Evolutionary conservation across 1,140 invertebrate species (phyloP).

Genomic region (Leptopilina boulardi): DNA sequence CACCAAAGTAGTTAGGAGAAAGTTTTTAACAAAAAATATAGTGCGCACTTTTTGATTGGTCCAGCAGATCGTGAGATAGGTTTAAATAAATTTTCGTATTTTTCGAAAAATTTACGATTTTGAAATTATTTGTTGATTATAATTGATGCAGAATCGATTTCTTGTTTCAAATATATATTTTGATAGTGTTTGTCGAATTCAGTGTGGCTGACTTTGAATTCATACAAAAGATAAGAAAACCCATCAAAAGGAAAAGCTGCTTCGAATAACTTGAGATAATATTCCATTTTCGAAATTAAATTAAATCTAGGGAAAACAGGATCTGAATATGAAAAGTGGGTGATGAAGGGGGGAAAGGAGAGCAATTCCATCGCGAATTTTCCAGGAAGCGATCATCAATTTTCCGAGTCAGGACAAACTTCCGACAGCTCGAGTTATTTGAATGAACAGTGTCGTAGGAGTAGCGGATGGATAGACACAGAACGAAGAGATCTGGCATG

Average conservation of each 20-base stretch:
- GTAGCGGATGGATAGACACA: constrained; percentile 61
- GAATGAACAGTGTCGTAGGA: constrained; percentile 60
- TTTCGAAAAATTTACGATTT: no score
- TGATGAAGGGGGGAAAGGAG: background rate
- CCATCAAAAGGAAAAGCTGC: constrained; percentile 1
- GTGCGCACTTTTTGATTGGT: no score
- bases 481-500: constrained; percentile 56
- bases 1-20: no score
- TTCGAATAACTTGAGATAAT: constrained; percentile 3
- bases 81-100: no score
- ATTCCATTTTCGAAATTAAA: background rate
- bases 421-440: constrained; percentile 50
- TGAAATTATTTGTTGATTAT: no score
- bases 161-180: no score
- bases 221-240: background rate
- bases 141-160: no score
- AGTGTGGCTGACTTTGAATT: background rate
- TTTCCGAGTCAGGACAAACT: constrained; percentile 33
- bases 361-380: background rate
- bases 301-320: background rate
- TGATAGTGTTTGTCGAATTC: background rate
- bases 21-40: no score
- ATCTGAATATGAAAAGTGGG: constrained; percentile 10
- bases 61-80: no score
- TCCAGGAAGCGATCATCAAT: constrained; percentile 28